Evolutionary conservation across 1,140 invertebrate genomes (phyloP), one percentile per base, ranked within the genome.

Genomic region (Asobara japonica): DNA sequence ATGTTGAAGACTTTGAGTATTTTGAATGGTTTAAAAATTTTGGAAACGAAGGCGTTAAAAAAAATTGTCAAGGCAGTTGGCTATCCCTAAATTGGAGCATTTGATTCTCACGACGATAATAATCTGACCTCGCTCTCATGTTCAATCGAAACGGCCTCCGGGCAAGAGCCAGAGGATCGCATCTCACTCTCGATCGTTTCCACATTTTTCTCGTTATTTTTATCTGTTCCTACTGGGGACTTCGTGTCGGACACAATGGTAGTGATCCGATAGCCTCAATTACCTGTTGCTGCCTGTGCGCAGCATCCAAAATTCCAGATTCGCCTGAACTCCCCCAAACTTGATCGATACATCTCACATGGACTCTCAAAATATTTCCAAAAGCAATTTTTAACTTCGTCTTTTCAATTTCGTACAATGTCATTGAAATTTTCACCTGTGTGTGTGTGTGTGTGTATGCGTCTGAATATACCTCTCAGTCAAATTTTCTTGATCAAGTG

Each of bases 81-180:
- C n/a, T n/a, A n/a, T n/a, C n/a, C n/a, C n/a, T 64, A 65, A 71
- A 33, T 48, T 29, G 16, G 41, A 68, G 65, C 68, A 68, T 71
- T n/a, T 69, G 65, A 76, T 76, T 76, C 74, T 73, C 74, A 76
- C 48, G 69, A 33, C 56, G 74, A 76, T 76, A 73, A 51, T 20
- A 41, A 82, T 81, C 80, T 80, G 76, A 81, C 77, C 80, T 78
- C 71, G 69, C 70, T 76, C 65, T 60, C 38, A 69, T 27, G 71
- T 64, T 74, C 68, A 69, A 77, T 80, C 76, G 72, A 71, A 65
- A 70, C 70, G 69, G 73, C 30, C 66, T 18, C 38, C n/a, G 29
- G 67, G 18, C 68, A n/a, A n/a, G 65, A 71, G 74, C 71, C 69
- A 73, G 76, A 69, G 68, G 51, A 56, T 56, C 51, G 51, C 51